A percentile compares a stretch with the other conserved stretches of the same genome.
Conservation (phyloP, 1,140 invertebrate species). For the Antheraea pernyi region DNA sequence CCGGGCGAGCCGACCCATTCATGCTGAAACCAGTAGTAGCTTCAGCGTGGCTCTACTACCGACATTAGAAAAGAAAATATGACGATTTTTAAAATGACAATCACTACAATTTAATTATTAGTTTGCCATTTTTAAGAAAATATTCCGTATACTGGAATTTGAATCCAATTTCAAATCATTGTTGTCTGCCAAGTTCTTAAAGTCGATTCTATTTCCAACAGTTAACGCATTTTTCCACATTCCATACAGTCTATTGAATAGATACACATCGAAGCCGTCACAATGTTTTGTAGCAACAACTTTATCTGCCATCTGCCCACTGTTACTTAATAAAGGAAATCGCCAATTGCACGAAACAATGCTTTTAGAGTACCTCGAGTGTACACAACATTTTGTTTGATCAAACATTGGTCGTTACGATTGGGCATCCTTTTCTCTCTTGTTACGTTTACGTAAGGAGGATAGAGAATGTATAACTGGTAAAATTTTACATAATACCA, state of each 20-base stretch:
- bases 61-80: too few species aligned
- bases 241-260: constrained; percentile 14
- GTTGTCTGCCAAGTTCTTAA: not conserved
- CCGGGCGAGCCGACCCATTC: too few species aligned
- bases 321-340: constrained; percentile 60
- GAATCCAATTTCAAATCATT: not conserved
- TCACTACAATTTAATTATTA: too few species aligned
- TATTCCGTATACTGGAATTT: too few species aligned
- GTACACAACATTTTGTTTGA: constrained; percentile 24
- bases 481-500: too few species aligned
- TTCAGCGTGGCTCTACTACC: too few species aligned
- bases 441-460: not conserved
- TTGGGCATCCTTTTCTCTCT: not conserved
- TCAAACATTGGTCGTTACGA: constrained; percentile 16
- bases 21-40: too few species aligned
- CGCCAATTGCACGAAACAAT: constrained; percentile 62
- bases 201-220: not conserved
- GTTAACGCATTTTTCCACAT: constrained; percentile 9
- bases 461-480: too few species aligned
- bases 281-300: constrained; percentile 61
- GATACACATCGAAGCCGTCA: constrained; percentile 56
- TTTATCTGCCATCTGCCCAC: constrained; percentile 51
- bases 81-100: too few species aligned
- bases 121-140: too few species aligned
- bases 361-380: constrained; percentile 19